Evolutionary conservation across 2,113 vertebrate species (phyloP).

Genomic region (Thunnus thynnus): DNA sequence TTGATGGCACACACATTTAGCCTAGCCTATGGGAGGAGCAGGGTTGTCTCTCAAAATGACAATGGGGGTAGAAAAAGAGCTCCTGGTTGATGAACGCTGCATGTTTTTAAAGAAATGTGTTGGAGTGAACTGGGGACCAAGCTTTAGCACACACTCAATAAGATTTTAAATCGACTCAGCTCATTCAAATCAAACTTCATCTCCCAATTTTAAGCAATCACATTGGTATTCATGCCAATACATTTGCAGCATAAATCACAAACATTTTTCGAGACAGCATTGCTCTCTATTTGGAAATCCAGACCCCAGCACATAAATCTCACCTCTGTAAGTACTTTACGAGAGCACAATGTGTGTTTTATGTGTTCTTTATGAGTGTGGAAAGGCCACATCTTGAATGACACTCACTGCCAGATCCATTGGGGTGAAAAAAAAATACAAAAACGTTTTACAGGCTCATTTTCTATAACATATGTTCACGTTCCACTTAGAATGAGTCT

Average conservation of each 20-base stretch:
- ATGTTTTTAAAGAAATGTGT: constrained; percentile 17
- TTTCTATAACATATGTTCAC: constrained; percentile 79
- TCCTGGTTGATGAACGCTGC: constrained; percentile 11
- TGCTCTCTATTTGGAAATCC: constrained; percentile 72
- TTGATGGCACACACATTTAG: constrained; percentile 44
- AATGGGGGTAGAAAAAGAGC: constrained; percentile 1
- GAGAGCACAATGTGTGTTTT: constrained; percentile 83
- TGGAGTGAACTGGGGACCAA: not conserved
- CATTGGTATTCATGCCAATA: constrained; percentile 59
- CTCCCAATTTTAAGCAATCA: constrained; percentile 44
- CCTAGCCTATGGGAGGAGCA: constrained; percentile 31
- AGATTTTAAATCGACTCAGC: constrained; percentile 13
- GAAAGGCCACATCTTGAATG: constrained; percentile 83
- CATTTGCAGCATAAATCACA: constrained; percentile 61
- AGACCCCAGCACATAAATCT: constrained; percentile 80
- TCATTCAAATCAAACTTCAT: constrained; percentile 55
- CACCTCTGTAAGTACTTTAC: constrained; percentile 80
- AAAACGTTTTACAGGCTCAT: constrained; percentile 75
- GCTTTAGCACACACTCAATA: not conserved
- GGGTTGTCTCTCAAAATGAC: constrained; percentile 33
- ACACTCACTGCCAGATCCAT: constrained; percentile 70
- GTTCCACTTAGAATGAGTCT: constrained; percentile 63
- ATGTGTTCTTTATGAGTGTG: constrained; percentile 83
- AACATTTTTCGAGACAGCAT: constrained; percentile 64
- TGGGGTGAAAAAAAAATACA: constrained; percentile 42